Conservation (phyloP, 2,113 vertebrate genomes). For the Spea multiplicata region DNA sequence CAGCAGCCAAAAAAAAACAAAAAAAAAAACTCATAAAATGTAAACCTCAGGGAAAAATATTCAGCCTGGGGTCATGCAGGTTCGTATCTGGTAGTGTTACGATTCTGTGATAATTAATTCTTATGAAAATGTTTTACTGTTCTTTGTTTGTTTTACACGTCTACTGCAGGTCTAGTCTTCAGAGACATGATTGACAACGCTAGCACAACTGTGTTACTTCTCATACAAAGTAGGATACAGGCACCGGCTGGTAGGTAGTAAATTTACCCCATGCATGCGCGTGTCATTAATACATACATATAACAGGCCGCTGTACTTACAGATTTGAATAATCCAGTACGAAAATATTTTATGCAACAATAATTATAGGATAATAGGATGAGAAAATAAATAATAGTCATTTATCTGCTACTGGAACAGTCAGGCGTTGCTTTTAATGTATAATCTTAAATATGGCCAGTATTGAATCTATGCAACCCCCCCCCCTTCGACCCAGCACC, state of each 20-base stretch:
- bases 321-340: too few relatives aligned
- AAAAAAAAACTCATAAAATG: neutral
- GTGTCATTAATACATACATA: too few relatives aligned
- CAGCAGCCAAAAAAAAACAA: neutral
- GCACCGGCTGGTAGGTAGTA: neutral
- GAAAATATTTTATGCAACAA: too few relatives aligned
- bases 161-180: neutral
- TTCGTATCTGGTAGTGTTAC: neutral
- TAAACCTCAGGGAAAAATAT: neutral
- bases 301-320: too few relatives aligned
- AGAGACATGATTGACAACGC: conserved; percentile 3
- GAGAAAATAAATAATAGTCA: too few relatives aligned
- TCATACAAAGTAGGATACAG: neutral
- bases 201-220: neutral
- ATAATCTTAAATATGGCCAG: too few relatives aligned
- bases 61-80: neutral
- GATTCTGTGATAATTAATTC: conserved; percentile 3
- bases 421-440: too few relatives aligned
- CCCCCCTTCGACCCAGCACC: too few relatives aligned
- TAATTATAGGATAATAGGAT: too few relatives aligned
- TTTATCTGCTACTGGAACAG: too few relatives aligned
- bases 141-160: conserved; percentile 7
- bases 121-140: neutral
- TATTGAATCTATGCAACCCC: too few relatives aligned
- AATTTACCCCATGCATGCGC: too few relatives aligned